These are phyloP conservation scores for Chaetodon trifascialis DNA, from an alignment of 2,113 vertebrate species.

Conservation along the genomic window DNA sequence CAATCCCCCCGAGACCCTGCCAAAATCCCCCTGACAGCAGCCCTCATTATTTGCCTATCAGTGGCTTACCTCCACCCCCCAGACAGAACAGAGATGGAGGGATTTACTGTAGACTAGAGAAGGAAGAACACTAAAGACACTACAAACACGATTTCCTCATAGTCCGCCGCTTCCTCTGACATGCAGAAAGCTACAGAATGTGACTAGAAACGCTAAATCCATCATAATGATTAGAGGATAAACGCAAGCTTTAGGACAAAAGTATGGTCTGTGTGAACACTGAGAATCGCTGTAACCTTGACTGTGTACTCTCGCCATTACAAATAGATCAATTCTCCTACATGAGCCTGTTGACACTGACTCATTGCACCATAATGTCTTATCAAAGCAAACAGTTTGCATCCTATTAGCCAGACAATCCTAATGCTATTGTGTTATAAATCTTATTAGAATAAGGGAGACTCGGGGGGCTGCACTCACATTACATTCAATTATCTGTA, in stretches of 20 bases:
- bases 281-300: not conserved
- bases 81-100: conserved; percentile 36
- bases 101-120: conserved; percentile 30
- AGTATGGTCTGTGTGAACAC: not conserved
- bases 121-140: conserved; percentile 16
- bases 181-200: not conserved
- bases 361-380: not conserved
- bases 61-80: conserved; percentile 51
- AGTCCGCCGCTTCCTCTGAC: not conserved
- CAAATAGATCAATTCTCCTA: not conserved
- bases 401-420: conserved; percentile 43
- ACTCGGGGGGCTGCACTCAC: conserved; percentile 29
- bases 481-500: conserved; percentile 45
- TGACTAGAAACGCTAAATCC: not conserved
- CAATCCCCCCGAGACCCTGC: conserved; percentile 55
- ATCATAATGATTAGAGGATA: not conserved
- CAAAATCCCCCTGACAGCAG: conserved; percentile 60
- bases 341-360: conserved; percentile 9
- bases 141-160: not conserved
- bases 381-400: conserved; percentile 33
- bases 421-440: conserved; percentile 45
- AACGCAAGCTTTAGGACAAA: not conserved
- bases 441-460: conserved; percentile 47
- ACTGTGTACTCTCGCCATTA: not conserved
- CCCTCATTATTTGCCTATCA: conserved; percentile 56